phyloP scores from a whole-genome alignment of 2,797 vertebrate genomes.

The Coracias cyanogaster region DNA sequence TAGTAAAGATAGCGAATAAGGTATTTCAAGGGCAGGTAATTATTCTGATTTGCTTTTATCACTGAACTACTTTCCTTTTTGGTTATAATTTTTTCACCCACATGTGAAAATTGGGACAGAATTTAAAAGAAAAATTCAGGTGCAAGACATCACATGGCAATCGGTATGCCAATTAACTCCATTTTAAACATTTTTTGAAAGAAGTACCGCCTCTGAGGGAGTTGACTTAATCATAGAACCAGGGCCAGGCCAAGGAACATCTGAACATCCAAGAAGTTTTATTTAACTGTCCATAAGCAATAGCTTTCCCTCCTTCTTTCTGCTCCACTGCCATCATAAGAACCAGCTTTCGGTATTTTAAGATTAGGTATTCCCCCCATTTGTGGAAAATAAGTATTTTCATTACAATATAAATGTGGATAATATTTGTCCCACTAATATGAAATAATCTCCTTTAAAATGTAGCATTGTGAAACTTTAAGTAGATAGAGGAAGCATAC shows the following conservation, averaged over 20 bases:
- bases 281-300: neutral
- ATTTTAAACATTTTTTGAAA: neutral
- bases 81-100: neutral
- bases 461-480: neutral
- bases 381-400: neutral
- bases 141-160: neutral
- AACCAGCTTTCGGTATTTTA: neutral
- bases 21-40: constrained; percentile 22
- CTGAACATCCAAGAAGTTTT: neutral
- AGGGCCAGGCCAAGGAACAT: neutral
- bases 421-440: neutral
- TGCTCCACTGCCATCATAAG: neutral
- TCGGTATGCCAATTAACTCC: neutral
- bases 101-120: neutral
- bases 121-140: constrained; percentile 2
- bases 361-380: neutral
- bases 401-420: neutral
- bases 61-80: neutral
- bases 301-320: neutral
- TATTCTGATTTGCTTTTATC: constrained; percentile 21
- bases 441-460: constrained; percentile 10
- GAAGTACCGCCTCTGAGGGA: neutral
- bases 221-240: neutral
- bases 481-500: neutral
- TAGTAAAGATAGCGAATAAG: neutral